Percentiles rank a stretch among this genome's conserved stretches.
These are phyloP conservation scores for Cynodonichthys magdalenae DNA, from an alignment of 2,797 vertebrate species.

Conservation along the genomic window DNA sequence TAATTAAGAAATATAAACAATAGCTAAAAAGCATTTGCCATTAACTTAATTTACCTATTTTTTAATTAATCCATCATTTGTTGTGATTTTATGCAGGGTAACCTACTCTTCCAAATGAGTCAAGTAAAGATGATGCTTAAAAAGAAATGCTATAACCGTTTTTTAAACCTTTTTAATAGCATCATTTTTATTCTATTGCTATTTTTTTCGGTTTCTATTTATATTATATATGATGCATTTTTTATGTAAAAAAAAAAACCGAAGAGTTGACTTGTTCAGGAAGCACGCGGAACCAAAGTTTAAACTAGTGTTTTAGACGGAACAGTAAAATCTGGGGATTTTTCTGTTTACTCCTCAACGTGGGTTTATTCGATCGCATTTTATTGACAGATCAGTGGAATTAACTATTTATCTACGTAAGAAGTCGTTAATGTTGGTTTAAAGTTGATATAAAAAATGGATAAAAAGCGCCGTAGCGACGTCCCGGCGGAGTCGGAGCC, in stretches of 20 bases:
- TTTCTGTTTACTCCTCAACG: slow-evolving; percentile 64
- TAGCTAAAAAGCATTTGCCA: no score
- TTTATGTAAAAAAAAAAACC: neutral
- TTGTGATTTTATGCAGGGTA: no score
- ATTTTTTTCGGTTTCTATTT: no score
- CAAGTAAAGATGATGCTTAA: no score
- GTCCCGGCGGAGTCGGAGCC: slow-evolving; percentile 35
- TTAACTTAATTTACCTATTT: no score
- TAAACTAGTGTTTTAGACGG: slow-evolving; percentile 41
- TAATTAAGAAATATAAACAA: no score
- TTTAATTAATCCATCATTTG: no score
- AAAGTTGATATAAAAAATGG: slow-evolving; percentile 45
- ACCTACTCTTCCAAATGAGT: no score
- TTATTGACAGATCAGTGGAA: neutral
- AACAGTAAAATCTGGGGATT: neutral
- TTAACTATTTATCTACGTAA: accelerated
- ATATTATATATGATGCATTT: no score
- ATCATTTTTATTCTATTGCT: no score
- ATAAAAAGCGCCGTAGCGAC: slow-evolving; percentile 56
- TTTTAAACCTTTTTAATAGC: no score
- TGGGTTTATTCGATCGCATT: slow-evolving; percentile 33
- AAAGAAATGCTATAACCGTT: no score
- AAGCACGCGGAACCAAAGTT: slow-evolving; percentile 36
- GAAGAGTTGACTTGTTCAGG: neutral
- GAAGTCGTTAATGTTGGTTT: neutral